A percentile compares a stretch with the other conserved stretches of the same genome.
These are phyloP conservation scores for Heliconius cydno DNA, from an alignment of 2,888 invertebrate species.

Conservation along the genomic window DNA sequence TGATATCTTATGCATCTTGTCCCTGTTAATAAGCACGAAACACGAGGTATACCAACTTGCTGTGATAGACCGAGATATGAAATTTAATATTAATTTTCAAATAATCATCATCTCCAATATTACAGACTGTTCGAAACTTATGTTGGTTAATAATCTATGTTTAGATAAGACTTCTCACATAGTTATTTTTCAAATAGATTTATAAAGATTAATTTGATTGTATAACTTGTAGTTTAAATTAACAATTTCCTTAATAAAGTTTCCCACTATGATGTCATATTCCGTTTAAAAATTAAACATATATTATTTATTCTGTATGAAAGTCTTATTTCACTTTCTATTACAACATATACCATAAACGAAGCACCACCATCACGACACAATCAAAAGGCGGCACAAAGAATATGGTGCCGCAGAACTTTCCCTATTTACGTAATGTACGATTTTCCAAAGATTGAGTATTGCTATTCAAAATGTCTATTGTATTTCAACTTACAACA, in stretches of 20 bases:
- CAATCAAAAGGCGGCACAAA: slow-evolving; percentile 20
- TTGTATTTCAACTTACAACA: slow-evolving; percentile 35
- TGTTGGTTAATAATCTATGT: neutral
- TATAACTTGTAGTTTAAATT: too few species aligned
- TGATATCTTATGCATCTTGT: slow-evolving; percentile 25
- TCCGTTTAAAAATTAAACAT: neutral
- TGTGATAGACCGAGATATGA: neutral
- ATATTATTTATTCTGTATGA: neutral
- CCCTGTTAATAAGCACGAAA: slow-evolving; percentile 18
- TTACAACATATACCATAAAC: slow-evolving; percentile 13
- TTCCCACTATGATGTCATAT: too few species aligned
- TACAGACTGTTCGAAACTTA: neutral
- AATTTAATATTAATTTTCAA: neutral
- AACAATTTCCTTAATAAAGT: too few species aligned
- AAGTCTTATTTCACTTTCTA: slow-evolving; percentile 13
- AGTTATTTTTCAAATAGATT: too few species aligned
- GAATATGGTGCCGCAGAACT: slow-evolving; percentile 32
- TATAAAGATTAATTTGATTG: too few species aligned
- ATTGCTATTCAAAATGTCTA: slow-evolving; percentile 42
- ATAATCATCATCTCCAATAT: neutral
- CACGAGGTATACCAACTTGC: neutral
- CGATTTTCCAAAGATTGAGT: slow-evolving; percentile 44
- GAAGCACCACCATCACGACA: slow-evolving; percentile 15
- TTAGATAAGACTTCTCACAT: too few species aligned
- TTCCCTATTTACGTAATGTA: slow-evolving; percentile 38